Evolutionary conservation across 2,888 invertebrate species (phyloP).

Genomic region (Hyposoter dolosus): DNA sequence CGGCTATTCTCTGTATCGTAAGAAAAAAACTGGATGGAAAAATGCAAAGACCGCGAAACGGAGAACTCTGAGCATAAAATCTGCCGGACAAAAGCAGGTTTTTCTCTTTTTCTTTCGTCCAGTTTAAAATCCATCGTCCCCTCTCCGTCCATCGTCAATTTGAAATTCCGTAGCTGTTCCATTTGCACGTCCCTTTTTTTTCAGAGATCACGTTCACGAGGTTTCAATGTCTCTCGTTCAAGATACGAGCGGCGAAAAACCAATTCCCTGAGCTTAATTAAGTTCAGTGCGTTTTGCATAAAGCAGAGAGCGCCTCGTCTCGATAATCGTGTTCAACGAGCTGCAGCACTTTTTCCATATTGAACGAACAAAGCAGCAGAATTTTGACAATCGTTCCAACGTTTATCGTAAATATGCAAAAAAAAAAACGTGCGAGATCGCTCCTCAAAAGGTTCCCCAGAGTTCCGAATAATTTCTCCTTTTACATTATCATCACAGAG

Average conservation of each 20-base stretch:
- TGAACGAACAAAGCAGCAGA: slow-evolving; percentile 38
- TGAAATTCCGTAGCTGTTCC: slow-evolving; percentile 76
- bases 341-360: slow-evolving; percentile 29
- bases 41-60: slow-evolving; percentile 74
- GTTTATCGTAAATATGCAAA: neutral
- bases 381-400: neutral
- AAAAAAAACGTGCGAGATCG: neutral
- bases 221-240: slow-evolving; percentile 52
- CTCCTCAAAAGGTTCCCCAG: neutral
- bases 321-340: slow-evolving; percentile 49
- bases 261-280: slow-evolving; percentile 73
- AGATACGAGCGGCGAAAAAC: slow-evolving; percentile 67
- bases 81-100: slow-evolving; percentile 19
- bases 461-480: neutral
- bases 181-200: slow-evolving; percentile 50
- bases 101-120: slow-evolving; percentile 18
- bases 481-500: no score
- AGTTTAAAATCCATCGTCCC: slow-evolving; percentile 2
- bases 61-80: slow-evolving; percentile 44
- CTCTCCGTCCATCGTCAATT: slow-evolving; percentile 71
- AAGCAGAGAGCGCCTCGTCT: slow-evolving; percentile 1
- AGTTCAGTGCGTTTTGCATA: slow-evolving; percentile 47
- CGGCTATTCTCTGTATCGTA: slow-evolving; percentile 43
- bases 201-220: slow-evolving; percentile 70
- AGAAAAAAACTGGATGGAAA: slow-evolving; percentile 43